Evolutionary conservation across 2,888 invertebrate genomes (phyloP), one percentile per base, ranked within the genome.

Genomic region (Mesorhabditis spiculigera): DNA sequence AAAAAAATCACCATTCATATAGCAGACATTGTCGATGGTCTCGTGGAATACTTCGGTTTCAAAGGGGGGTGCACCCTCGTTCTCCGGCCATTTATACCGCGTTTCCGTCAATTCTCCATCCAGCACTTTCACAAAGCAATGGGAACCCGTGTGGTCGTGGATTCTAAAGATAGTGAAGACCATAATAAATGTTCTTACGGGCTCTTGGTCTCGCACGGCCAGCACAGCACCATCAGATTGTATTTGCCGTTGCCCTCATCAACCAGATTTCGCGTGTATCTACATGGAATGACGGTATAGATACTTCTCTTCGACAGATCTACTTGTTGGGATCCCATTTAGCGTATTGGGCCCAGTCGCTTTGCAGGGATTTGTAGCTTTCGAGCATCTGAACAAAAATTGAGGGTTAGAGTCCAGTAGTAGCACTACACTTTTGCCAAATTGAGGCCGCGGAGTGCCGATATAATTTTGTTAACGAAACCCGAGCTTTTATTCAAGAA

Each of bases 211-310:
- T 93, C 93, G 86, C 95, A 93, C 41, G 94, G 93, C 97, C 98
- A 98, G 87, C 97, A 97, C n/a, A 98, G 88, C 44, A 95, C 90
- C 92, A 98, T 94, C 77, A 98, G 89, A 88, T 98, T 98, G 88
- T 95, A 98, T 86, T 93, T 94, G 0, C 94, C 96, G 86, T 98
- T 97, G 4, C 97, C 98, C 72, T 90, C 91, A 85, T 97, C 95
- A 0, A 98, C 94, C 81, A 98, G 89, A 88, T 98, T 98, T 45
- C 98, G 89, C 0, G 97, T 98, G 86, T 98, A 98, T 85, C 93
- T 94, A n/a, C n/a, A n/a, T n/a, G n/a, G 28, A 28, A 28, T 28
- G 1, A 28, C 28, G 28, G 81, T 73, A 88, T 82, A 0, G 13
- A 28, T 5, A 58, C 13, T 28, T 63, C n/a, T 63, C n/a, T n/a